phyloP scores from a whole-genome alignment of 2,888 invertebrate genomes.

The Pedicia rivosa region DNA sequence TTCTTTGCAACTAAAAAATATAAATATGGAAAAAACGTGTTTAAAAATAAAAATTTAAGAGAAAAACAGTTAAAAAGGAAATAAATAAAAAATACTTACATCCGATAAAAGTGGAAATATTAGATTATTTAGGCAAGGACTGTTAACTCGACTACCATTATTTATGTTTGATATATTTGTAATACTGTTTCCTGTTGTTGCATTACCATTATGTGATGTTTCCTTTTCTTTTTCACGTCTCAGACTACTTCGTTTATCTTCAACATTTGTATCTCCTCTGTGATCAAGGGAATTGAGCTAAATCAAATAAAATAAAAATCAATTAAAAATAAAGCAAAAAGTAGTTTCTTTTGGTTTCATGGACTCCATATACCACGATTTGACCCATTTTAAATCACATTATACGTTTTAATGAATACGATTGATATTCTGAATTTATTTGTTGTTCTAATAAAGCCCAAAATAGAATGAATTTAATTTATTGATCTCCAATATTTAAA shows the following conservation, averaged over 20 bases:
- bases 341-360: no score
- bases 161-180: conserved; percentile 11
- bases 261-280: conserved; percentile 27
- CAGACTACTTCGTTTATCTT: conserved; percentile 11
- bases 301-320: conserved; percentile 9
- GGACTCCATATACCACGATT: no score
- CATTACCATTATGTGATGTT: conserved; percentile 8
- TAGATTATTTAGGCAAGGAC: conserved; percentile 35
- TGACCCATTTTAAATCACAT: no score
- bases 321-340: neutral
- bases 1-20: conserved; percentile 43
- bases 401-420: no score
- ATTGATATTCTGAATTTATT: no score
- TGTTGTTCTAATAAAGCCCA: no score
- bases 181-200: conserved; percentile 10
- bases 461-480: no score
- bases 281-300: conserved; percentile 37
- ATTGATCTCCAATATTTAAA: no score
- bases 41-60: neutral
- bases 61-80: no score
- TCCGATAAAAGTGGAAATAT: conserved; percentile 39
- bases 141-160: conserved; percentile 23
- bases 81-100: conserved; percentile 24
- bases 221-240: conserved; percentile 12
- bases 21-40: neutral